Conservation (phyloP, 2,113 vertebrate species). For the Astatoreochromis straeleni region DNA sequence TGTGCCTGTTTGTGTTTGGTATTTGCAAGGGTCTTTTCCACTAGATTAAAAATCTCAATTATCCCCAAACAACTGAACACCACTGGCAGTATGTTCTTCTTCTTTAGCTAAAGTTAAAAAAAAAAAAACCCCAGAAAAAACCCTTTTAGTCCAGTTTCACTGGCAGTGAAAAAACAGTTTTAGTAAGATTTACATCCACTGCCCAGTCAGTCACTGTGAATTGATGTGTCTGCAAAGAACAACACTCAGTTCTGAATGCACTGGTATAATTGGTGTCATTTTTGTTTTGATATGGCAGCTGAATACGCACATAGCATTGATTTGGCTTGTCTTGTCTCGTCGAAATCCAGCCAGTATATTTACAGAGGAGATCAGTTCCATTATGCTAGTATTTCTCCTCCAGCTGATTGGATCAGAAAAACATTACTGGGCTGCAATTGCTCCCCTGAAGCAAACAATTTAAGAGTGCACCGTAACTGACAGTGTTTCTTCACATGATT, state of each 20-base stretch:
- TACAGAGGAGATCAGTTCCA: conserved; percentile 15
- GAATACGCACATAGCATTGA: conserved; percentile 29
- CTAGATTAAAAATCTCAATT: conserved; percentile 36
- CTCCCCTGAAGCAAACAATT: conserved; percentile 1
- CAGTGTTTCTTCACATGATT: conserved; percentile 2
- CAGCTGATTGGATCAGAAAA: conserved; percentile 6
- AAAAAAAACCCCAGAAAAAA: neutral
- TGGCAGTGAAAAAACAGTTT: conserved; percentile 15
- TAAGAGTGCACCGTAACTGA: conserved; percentile 30
- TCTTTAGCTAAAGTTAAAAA: neutral
- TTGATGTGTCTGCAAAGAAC: neutral
- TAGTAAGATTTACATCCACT: neutral
- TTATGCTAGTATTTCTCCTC: conserved; percentile 16
- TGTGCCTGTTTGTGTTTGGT: conserved; percentile 31
- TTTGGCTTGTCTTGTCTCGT: neutral
- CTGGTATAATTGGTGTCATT: conserved; percentile 39
- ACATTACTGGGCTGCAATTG: conserved; percentile 25
- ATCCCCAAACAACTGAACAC: conserved; percentile 25
- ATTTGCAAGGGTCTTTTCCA: conserved; percentile 28
- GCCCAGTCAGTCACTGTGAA: neutral
- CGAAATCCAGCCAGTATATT: conserved; percentile 1
- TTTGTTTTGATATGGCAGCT: conserved; percentile 1
- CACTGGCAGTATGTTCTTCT: neutral
- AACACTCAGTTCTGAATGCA: neutral
- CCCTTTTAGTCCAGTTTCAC: conserved; percentile 22